These are phyloP conservation scores for Amblyopsis hoosieri DNA, from an alignment of 2,797 vertebrate genomes.

Conservation along the genomic window DNA sequence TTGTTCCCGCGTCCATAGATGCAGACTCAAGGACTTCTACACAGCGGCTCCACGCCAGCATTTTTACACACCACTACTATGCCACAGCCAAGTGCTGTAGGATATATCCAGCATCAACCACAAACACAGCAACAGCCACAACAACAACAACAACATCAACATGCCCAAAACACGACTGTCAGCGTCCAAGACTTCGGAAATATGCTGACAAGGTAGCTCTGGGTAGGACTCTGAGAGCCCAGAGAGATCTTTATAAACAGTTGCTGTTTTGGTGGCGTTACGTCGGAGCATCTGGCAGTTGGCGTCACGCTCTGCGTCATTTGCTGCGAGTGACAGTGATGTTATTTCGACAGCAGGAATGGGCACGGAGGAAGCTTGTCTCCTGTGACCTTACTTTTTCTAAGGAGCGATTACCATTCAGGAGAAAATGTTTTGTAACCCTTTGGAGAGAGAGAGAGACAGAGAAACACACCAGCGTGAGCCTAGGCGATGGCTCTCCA, in stretches of 20 bases:
- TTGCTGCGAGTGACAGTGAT: constrained; percentile 35
- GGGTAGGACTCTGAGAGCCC: constrained; percentile 25
- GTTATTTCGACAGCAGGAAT: constrained; percentile 29
- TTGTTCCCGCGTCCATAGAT: constrained; percentile 70
- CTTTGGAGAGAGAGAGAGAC: constrained; percentile 4
- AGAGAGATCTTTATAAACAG: constrained; percentile 27
- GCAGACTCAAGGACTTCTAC: constrained; percentile 74
- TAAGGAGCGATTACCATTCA: constrained; percentile 31
- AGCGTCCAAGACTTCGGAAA: constrained; percentile 83
- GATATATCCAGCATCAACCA: constrained; percentile 78
- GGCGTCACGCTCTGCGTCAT: constrained; percentile 10
- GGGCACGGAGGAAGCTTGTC: constrained; percentile 15
- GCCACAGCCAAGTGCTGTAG: constrained; percentile 74
- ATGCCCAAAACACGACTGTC: constrained; percentile 75
- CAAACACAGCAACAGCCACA: constrained; percentile 77
- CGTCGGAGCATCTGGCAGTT: constrained; percentile 32
- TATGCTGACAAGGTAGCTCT: constrained; percentile 81
- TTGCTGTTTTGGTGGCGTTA: constrained; percentile 25
- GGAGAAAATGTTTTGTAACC: constrained; percentile 1
- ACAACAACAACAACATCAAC: constrained; percentile 77
- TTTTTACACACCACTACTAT: constrained; percentile 77
- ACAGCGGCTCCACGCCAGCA: constrained; percentile 62
- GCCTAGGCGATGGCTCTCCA: constrained; percentile 10
- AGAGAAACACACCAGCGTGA: constrained; percentile 24
- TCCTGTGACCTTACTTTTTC: constrained; percentile 42